Evolutionary conservation across 2,113 vertebrate genomes (phyloP).

Genomic region (Propithecus coquereli): DNA sequence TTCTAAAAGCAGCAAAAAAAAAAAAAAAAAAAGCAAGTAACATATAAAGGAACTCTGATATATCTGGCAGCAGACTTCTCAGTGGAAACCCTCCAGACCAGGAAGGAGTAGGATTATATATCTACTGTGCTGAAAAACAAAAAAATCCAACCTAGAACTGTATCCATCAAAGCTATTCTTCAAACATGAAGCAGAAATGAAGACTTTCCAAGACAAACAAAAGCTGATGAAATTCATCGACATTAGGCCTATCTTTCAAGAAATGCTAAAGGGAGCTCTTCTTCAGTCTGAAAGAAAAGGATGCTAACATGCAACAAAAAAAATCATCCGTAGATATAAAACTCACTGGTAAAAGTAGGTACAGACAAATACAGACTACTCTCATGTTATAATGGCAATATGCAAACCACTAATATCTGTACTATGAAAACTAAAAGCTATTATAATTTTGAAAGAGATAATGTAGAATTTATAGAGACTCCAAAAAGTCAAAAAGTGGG

Average conservation of each 20-base stretch:
- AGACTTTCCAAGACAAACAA: neutral
- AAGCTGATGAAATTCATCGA: neutral
- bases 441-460: neutral
- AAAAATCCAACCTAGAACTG: neutral
- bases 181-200: neutral
- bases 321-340: neutral
- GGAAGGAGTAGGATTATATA: neutral
- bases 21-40: neutral
- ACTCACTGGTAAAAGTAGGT: too few species aligned
- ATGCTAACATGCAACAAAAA: neutral
- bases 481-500: neutral
- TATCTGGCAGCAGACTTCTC: neutral
- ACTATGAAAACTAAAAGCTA: neutral
- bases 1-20: neutral
- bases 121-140: neutral
- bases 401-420: neutral
- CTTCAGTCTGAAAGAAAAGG: neutral
- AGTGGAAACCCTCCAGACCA: neutral
- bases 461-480: neutral
- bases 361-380: too few species aligned
- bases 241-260: neutral
- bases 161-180: neutral
- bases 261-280: neutral
- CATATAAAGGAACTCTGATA: neutral
- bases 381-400: neutral